Conservation (phyloP, 1,140 invertebrate genomes). For the Neodiprion virginianus region DNA sequence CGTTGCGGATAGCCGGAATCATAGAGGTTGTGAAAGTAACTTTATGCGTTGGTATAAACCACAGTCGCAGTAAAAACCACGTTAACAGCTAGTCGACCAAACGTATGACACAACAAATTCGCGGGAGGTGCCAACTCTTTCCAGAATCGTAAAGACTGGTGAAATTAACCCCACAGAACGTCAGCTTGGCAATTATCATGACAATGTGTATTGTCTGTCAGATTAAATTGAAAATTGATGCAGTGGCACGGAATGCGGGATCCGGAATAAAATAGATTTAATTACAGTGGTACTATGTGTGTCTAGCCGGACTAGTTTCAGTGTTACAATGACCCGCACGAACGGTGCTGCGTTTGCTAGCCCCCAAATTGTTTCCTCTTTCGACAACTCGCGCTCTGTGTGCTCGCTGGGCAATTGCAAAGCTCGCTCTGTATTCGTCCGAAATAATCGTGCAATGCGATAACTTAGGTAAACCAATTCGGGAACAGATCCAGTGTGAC, state of each 20-base stretch:
- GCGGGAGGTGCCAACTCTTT: background rate
- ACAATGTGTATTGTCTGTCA: background rate
- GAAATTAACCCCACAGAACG: background rate
- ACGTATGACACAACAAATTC: background rate
- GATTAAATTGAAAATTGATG: slow-evolving; percentile 1
- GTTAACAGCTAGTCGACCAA: background rate
- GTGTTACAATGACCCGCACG: background rate
- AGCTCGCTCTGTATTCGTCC: background rate
- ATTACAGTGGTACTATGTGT: background rate
- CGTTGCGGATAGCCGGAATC: background rate
- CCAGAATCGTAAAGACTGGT: background rate
- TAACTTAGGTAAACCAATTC: background rate
- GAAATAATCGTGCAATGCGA: background rate
- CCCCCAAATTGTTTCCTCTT: too few species aligned
- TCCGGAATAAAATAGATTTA: background rate
- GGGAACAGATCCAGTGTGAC: background rate
- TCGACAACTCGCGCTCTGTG: too few species aligned
- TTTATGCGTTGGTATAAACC: too few species aligned
- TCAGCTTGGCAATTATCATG: background rate
- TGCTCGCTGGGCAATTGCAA: too few species aligned
- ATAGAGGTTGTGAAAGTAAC: too few species aligned
- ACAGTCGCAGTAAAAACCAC: too few species aligned
- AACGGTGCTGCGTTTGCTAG: too few species aligned
- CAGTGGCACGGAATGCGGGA: background rate
- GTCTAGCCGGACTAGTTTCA: background rate